Evolutionary conservation across 2,797 vertebrate species (phyloP).

Genomic region (Poecile montanus): DNA sequence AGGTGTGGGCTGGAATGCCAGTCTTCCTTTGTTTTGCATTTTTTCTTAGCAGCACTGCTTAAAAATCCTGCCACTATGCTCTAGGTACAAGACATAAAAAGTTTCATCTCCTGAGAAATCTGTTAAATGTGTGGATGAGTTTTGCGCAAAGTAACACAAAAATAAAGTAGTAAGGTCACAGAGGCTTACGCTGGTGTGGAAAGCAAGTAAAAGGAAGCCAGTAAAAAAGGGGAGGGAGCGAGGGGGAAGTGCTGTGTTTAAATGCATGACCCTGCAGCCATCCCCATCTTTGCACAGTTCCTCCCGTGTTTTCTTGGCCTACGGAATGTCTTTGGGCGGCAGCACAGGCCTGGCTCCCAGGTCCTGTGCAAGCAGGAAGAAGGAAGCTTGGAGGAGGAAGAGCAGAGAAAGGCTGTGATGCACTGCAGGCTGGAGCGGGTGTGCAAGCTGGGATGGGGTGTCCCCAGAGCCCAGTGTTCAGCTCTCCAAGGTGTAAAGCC

Average conservation of each 20-base stretch:
- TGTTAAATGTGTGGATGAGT: background rate
- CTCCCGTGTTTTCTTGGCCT: background rate
- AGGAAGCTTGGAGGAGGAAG: background rate
- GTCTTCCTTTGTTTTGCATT: background rate
- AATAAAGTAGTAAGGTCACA: background rate
- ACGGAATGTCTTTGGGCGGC: background rate
- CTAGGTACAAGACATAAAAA: background rate
- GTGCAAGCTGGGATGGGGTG: background rate
- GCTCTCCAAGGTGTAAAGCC: background rate
- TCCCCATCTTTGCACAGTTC: background rate
- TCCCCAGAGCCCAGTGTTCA: background rate
- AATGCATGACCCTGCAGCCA: background rate
- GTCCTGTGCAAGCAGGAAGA: background rate
- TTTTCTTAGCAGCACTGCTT: background rate
- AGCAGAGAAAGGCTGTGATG: background rate
- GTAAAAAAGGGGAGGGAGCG: background rate
- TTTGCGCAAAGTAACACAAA: background rate
- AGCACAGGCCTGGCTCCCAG: background rate
- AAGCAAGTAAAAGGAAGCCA: background rate
- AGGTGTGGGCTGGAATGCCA: background rate
- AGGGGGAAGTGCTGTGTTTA: background rate
- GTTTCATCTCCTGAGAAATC: background rate
- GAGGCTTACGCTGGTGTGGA: background rate
- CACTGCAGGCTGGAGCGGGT: background rate
- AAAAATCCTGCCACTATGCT: background rate